Percentiles rank a stretch among this genome's conserved stretches.
Evolutionary conservation across 1,140 invertebrate species (phyloP).

Genomic region (Homarus americanus): DNA sequence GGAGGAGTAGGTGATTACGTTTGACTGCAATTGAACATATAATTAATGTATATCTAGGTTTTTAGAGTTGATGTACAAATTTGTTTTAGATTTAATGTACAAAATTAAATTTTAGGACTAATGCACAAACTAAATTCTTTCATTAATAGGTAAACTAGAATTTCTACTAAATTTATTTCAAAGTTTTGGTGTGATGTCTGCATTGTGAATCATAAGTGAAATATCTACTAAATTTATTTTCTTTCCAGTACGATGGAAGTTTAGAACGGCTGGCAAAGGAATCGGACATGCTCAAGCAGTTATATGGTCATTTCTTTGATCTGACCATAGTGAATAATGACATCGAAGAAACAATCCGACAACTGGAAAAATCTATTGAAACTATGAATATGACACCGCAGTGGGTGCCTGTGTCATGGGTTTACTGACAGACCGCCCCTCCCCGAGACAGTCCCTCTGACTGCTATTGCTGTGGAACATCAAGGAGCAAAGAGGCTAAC

Average conservation of each 20-base stretch:
- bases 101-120: too few species aligned
- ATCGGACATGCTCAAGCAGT: slow-evolving; percentile 95
- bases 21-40: too few species aligned
- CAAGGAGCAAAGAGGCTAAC: slow-evolving; percentile 65
- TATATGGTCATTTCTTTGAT: slow-evolving; percentile 99
- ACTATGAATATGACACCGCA: slow-evolving; percentile 93
- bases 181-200: too few species aligned
- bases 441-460: slow-evolving; percentile 74
- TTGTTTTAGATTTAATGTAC: too few species aligned
- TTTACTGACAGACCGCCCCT: slow-evolving; percentile 86
- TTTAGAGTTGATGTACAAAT: too few species aligned
- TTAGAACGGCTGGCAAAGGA: slow-evolving; percentile 96
- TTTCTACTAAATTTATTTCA: too few species aligned
- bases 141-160: too few species aligned
- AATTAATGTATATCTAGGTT: too few species aligned
- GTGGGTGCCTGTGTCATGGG: slow-evolving; percentile 95
- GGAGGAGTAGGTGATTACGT: too few species aligned
- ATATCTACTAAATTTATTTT: slow-evolving; percentile 74
- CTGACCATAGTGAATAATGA: slow-evolving; percentile 99
- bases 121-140: too few species aligned
- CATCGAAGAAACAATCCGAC: slow-evolving; percentile 97
- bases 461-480: slow-evolving; percentile 75
- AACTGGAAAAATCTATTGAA: slow-evolving; percentile 93
- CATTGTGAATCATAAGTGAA: too few species aligned
- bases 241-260: slow-evolving; percentile 93